phyloP scores from a whole-genome alignment of 2,113 vertebrate genomes.

The Ammospiza caudacuta region DNA sequence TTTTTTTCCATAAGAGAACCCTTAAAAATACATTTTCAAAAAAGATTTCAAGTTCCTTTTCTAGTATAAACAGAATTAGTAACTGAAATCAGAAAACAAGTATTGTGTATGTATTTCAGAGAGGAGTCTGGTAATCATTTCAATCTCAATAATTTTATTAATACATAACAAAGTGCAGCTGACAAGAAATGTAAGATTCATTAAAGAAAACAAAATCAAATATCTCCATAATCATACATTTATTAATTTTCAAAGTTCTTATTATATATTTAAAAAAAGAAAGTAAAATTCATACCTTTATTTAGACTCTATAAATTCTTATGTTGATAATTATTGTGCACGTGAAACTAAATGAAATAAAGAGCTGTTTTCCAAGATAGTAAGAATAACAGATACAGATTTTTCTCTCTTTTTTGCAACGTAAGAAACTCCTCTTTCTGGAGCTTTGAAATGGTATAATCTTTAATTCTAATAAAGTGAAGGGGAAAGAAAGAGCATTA shows the following conservation, averaged over 20 bases:
- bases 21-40: background rate
- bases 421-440: background rate
- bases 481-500: fast-evolving
- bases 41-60: background rate
- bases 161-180: background rate
- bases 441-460: background rate
- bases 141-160: background rate
- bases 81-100: background rate
- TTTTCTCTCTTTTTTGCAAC: background rate
- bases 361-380: background rate
- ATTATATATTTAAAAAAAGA: background rate
- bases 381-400: background rate
- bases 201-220: background rate
- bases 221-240: background rate
- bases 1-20: background rate
- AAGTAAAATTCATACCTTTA: background rate
- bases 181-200: background rate
- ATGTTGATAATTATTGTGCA: background rate
- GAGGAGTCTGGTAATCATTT: background rate
- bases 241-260: background rate
- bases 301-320: background rate
- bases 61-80: background rate
- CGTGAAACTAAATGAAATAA: background rate
- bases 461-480: background rate
- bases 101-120: background rate